phyloP scores from a whole-genome alignment of 2,888 invertebrate genomes.

The Orchestes rusci region DNA sequence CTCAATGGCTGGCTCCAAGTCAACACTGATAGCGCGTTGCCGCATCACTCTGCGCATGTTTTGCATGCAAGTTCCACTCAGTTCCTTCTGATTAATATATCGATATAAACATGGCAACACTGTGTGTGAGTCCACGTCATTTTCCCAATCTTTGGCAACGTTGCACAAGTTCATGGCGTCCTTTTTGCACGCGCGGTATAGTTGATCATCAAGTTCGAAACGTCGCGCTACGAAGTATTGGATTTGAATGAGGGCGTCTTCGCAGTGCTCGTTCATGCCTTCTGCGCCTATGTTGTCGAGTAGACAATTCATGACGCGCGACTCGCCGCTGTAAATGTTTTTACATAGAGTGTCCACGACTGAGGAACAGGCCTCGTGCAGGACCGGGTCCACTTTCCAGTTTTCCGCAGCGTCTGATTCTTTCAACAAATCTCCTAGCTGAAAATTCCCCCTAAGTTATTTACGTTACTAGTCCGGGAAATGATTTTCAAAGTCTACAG shows the following conservation, averaged over 20 bases:
- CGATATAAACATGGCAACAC: slow-evolving; percentile 85
- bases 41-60: slow-evolving; percentile 90
- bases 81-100: slow-evolving; percentile 38
- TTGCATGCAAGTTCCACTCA: slow-evolving; percentile 57
- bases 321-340: slow-evolving; percentile 66
- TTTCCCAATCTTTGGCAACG: slow-evolving; percentile 70
- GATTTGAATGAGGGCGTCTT: slow-evolving; percentile 85
- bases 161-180: slow-evolving; percentile 81
- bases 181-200: slow-evolving; percentile 80
- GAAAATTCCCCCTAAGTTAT: not conserved
- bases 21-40: slow-evolving; percentile 85
- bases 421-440: slow-evolving; percentile 74
- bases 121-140: slow-evolving; percentile 62
- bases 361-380: slow-evolving; percentile 77
- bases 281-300: slow-evolving; percentile 82
- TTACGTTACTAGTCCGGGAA: too few relatives aligned
- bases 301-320: slow-evolving; percentile 83
- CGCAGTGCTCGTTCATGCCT: slow-evolving; percentile 83
- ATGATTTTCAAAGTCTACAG: not conserved
- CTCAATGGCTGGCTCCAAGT: slow-evolving; percentile 91
- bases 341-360: slow-evolving; percentile 75
- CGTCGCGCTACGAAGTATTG: slow-evolving; percentile 96
- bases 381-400: slow-evolving; percentile 89
- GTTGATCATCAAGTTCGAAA: slow-evolving; percentile 83
- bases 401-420: slow-evolving; percentile 91